Evolutionary conservation across 2,113 vertebrate genomes (phyloP), one percentile per base, ranked within the genome.

Genomic region (Nannobrachium achirus): DNA sequence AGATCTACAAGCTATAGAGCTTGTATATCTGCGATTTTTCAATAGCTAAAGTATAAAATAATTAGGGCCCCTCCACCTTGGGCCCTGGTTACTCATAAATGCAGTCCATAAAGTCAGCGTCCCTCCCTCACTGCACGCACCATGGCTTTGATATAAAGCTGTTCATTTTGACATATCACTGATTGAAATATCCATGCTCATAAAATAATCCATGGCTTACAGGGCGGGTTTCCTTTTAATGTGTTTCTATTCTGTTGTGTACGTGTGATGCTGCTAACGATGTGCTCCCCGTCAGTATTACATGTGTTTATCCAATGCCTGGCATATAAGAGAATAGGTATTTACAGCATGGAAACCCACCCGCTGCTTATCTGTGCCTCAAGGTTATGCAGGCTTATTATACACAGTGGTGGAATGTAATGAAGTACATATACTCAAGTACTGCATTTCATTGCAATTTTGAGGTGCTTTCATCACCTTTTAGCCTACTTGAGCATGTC

Each of bases 341-440:
- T 85, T 88, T 88, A 84, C 80, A 82, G 78, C 80, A 62, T 83
- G 76, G 71, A 75, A 72, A 83, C 55, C 63, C 25, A 33, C 25
- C 25, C 25, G 86, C 19, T 85, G 78, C 63, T 79, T 84, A 71
- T 77, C 85, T 79, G 55, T 86, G 53, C 73, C 77, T 71, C 72
- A 85, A 88, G 83, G 85, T 88, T 76, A 81, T 33, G 25, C 25
- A 33, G 25, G 25, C 25, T 33, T 33, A 33, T 33, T 33, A 33
- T 33, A 33, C 25, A 33, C 25, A 33, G 25, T 33, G 3, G 25
- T 33, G 25, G 25, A 33, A 25, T 25, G 20, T 25, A 25, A 25
- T 4, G 4, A 25, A 25, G 20, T 1, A 4, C 4, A 1, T 4
- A 25, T 25, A 25, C 20, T 25, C 20, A 25, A 25, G 20, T 25